Evolutionary conservation across 2,888 invertebrate species (phyloP).

Genomic region (Diaperis boleti): DNA sequence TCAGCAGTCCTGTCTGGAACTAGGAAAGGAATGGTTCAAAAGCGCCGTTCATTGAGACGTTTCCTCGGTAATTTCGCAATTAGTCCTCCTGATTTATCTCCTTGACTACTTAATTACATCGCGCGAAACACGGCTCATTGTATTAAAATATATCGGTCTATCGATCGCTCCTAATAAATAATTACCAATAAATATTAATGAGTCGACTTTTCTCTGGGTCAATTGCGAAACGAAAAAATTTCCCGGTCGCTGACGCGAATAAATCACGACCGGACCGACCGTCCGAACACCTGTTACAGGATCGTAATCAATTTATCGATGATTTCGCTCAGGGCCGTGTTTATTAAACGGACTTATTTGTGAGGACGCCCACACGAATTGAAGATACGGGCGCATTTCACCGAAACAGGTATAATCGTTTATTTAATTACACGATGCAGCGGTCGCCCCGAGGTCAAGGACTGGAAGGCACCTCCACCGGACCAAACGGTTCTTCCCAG

Average conservation of each 20-base stretch:
- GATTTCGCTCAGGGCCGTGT: slow-evolving; percentile 21
- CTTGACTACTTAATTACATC: slow-evolving; percentile 9
- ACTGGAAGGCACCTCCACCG: slow-evolving; percentile 3
- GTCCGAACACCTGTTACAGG: slow-evolving; percentile 31
- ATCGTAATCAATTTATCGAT: slow-evolving; percentile 27
- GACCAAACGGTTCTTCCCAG: background rate
- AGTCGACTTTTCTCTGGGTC: slow-evolving; percentile 1
- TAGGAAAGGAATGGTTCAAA: no score
- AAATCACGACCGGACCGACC: slow-evolving; percentile 17
- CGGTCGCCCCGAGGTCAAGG: slow-evolving; percentile 23
- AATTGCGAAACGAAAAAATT: slow-evolving; percentile 14
- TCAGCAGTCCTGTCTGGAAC: no score
- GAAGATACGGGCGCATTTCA: slow-evolving; percentile 27
- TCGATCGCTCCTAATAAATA: slow-evolving; percentile 9
- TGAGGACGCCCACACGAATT: slow-evolving; percentile 28
- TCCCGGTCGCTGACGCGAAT: background rate
- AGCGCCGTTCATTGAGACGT: slow-evolving; percentile 6
- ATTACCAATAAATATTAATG: slow-evolving; percentile 16
- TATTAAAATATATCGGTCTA: slow-evolving; percentile 18
- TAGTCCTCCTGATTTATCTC: slow-evolving; percentile 9
- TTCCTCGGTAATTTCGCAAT: slow-evolving; percentile 12
- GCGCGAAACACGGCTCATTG: slow-evolving; percentile 13
- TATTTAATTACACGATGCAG: slow-evolving; percentile 28
- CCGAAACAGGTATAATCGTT: slow-evolving; percentile 30
- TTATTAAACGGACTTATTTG: slow-evolving; percentile 29